These are phyloP conservation scores for Lepus europaeus DNA, from an alignment of 2,113 vertebrate genomes.

Conservation along the genomic window DNA sequence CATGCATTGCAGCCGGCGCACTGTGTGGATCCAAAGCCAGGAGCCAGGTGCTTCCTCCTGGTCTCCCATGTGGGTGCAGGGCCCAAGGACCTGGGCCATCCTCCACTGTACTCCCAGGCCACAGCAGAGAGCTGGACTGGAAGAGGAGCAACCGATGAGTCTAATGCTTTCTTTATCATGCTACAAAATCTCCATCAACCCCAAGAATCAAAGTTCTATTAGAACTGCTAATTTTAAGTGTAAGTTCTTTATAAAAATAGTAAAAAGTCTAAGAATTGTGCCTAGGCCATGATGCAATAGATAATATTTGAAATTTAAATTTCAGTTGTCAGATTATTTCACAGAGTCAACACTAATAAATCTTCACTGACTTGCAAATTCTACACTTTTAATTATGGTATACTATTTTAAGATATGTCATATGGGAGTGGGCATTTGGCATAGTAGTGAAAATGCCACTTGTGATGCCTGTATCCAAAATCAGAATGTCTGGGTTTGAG, in stretches of 20 bases:
- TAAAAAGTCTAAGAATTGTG: neutral
- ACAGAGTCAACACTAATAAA: neutral
- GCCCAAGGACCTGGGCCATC: too few species aligned
- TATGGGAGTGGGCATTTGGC: too few species aligned
- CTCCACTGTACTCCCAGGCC: too few species aligned
- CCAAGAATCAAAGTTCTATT: neutral
- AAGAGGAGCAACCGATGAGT: too few species aligned
- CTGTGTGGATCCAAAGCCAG: too few species aligned
- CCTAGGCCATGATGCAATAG: neutral
- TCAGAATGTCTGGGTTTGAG: too few species aligned
- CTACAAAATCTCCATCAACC: neutral
- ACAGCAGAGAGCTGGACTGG: too few species aligned
- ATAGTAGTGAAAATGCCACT: too few species aligned
- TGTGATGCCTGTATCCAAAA: too few species aligned
- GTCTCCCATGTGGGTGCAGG: too few species aligned
- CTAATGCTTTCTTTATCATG: neutral
- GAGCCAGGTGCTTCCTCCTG: too few species aligned
- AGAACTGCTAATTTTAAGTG: neutral
- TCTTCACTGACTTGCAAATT: neutral
- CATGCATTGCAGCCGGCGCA: too few species aligned
- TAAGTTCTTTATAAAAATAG: neutral
- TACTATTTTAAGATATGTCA: neutral
- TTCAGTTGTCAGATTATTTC: neutral
- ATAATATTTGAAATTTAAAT: neutral
- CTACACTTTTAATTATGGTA: neutral